Percentiles rank a stretch among this genome's conserved stretches.
Evolutionary conservation across 2,113 vertebrate genomes (phyloP).

Genomic region (Sigmodon hispidus): DNA sequence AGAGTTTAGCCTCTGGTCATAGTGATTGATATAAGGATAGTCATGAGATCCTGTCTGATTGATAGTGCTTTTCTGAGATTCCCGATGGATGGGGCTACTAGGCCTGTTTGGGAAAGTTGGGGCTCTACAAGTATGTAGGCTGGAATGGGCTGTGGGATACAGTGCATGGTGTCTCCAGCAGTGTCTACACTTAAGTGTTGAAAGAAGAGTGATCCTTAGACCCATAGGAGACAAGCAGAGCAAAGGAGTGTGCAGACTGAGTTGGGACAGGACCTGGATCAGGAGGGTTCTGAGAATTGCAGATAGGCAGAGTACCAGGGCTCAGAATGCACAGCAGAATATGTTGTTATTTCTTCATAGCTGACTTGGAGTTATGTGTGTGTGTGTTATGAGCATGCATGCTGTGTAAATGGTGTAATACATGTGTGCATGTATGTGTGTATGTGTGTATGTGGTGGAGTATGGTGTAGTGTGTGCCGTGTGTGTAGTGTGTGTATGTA

Average conservation of each 20-base stretch:
- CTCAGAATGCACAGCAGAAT: neutral
- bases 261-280: neutral
- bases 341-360: neutral
- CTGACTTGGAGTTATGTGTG: neutral
- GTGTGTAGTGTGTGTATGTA: neutral
- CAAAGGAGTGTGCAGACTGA: too few species aligned
- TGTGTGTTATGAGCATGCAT: neutral
- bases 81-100: accelerated
- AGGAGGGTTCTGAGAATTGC: neutral
- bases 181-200: neutral
- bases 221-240: neutral
- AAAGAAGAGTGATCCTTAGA: neutral
- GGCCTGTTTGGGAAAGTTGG: neutral
- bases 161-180: neutral
- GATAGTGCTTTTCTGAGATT: neutral
- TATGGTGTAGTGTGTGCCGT: neutral
- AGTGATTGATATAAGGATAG: neutral
- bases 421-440: neutral
- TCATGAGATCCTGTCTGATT: neutral
- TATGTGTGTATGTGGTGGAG: too few species aligned
- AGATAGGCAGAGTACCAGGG: accelerated
- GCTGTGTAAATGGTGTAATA: neutral
- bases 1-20: neutral
- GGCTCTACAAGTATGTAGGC: neutral
- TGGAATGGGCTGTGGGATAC: neutral